Base-by-base conservation (phyloP, 2,113 vertebrate genomes). In the Symphodus melops region DNA sequence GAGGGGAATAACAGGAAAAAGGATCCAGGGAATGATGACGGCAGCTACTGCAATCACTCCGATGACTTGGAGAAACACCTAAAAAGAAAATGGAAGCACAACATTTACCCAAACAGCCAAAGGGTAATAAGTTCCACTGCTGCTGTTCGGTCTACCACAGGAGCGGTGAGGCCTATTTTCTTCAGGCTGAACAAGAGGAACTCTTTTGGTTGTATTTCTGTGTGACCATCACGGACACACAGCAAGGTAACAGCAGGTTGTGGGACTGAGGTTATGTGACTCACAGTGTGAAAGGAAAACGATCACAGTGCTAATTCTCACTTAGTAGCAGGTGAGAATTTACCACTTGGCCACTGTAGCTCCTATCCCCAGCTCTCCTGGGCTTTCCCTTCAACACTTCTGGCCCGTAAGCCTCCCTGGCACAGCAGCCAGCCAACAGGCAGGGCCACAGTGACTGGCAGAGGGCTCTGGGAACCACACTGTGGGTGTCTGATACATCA, bases 1-100 rank as follows among this genome's bases (percentile, higher is more conserved):
- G 19, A 98, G 96, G 28, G 95, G 95, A 85, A 95, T 67, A 69
- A 97, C 89, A 2, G 95, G 95, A 72, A 96, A 88, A 1, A 95
- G 90, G 68, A 97, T 95, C 95, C 96, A 97, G 48, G 96, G 97
- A 75, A 97, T 96, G 89, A 97, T 92, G 0, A 92, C 70, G n/a
- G 95, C 89, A 0, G 96, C 95, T 74, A 98, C 95, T 3, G 92
- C 89, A 2, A 97, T 90, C 81, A 97, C 96, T 42, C 95, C 95
- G 28, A 92, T 36, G 73, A 97, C 95, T 83, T 96, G 95, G 8
- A 98, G 95, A 54, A 96, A 89, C 12, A 94, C 93, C 96, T 98
- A 90, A 33, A 19, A 25, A 79, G 85, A 54, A 75, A 48, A 55
- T 46, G 70, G 48, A 72, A 64, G 54, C 17, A 51, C 44, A 69